Conservation (phyloP, 2,113 vertebrate species). For the Calypte anna region DNA sequence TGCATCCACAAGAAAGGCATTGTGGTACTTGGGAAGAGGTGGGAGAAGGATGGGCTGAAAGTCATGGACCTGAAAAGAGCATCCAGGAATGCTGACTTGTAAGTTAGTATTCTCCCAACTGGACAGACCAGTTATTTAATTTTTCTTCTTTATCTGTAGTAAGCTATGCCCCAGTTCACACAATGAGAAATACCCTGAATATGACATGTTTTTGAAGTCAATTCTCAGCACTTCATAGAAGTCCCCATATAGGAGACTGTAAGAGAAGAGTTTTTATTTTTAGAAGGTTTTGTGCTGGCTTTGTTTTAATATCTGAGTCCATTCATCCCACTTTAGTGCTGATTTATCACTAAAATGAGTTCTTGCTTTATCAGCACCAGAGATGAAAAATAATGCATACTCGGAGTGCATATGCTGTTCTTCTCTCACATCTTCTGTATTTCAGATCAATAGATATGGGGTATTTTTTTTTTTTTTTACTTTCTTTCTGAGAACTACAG, state of each 20-base stretch:
- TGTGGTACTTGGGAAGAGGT: not conserved
- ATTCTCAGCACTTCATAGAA: not conserved
- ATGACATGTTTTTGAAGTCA: conserved; percentile 13
- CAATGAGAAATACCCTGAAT: not conserved
- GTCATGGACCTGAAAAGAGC: not conserved
- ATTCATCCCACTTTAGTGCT: conserved; percentile 24
- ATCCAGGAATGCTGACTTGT: not conserved
- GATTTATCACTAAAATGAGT: conserved; percentile 47
- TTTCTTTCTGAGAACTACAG: not conserved
- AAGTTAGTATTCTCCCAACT: not conserved
- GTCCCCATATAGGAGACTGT: not conserved
- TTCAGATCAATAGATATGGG: not conserved
- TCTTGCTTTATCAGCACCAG: conserved; percentile 22
- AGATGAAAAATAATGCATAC: conserved; percentile 31
- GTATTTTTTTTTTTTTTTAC: not conserved
- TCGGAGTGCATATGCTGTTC: not conserved
- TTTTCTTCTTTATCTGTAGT: conserved; percentile 23
- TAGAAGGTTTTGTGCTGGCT: not conserved
- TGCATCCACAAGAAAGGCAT: fast-evolving
- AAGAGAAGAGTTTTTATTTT: conserved; percentile 9
- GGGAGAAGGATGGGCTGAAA: not conserved
- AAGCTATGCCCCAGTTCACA: not conserved
- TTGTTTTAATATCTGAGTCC: conserved; percentile 43
- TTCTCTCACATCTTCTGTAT: not conserved
- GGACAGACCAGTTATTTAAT: not conserved